Conservation (phyloP, 2,888 invertebrate species). For the Drosophila quinaria region DNA sequence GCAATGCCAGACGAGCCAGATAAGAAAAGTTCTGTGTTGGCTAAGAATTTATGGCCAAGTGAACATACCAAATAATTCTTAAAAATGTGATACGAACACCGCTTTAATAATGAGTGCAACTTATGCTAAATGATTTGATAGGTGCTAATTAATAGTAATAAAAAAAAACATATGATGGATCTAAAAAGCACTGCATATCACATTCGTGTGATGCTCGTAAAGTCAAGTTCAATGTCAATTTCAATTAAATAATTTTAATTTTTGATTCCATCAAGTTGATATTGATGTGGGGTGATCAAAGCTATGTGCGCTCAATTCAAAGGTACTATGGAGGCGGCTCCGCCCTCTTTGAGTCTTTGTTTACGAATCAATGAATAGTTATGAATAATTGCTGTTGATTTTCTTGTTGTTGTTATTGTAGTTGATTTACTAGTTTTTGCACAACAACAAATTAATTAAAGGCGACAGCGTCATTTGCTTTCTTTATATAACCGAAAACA, state of each 20-base stretch:
- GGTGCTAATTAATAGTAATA: slow-evolving; percentile 57
- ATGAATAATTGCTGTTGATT: slow-evolving; percentile 37
- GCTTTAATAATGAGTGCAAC: not conserved
- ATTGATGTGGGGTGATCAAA: slow-evolving; percentile 3
- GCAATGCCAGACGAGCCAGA: slow-evolving; percentile 1
- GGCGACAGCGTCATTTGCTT: slow-evolving; percentile 34
- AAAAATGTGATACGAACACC: not conserved
- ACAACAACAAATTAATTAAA: slow-evolving; percentile 71
- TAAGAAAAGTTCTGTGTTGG: not conserved
- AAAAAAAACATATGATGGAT: slow-evolving; percentile 4
- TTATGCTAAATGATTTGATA: slow-evolving; percentile 10
- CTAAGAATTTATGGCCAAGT: not conserved
- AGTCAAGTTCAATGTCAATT: slow-evolving; percentile 52
- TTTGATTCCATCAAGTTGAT: slow-evolving; percentile 7
- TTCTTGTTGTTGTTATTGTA: slow-evolving; percentile 25
- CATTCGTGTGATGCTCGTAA: slow-evolving; percentile 2
- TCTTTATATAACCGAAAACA: slow-evolving; percentile 44
- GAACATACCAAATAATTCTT: not conserved
- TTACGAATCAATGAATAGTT: slow-evolving; percentile 30
- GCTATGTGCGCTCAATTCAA: slow-evolving; percentile 17
- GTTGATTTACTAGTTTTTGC: slow-evolving; percentile 19
- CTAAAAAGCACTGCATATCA: slow-evolving; percentile 39
- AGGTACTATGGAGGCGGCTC: not conserved
- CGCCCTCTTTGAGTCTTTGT: slow-evolving; percentile 6
- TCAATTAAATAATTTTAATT: slow-evolving; percentile 36